Evolutionary conservation across 2,888 invertebrate genomes (phyloP).

Genomic region (Brachypterus glaber): DNA sequence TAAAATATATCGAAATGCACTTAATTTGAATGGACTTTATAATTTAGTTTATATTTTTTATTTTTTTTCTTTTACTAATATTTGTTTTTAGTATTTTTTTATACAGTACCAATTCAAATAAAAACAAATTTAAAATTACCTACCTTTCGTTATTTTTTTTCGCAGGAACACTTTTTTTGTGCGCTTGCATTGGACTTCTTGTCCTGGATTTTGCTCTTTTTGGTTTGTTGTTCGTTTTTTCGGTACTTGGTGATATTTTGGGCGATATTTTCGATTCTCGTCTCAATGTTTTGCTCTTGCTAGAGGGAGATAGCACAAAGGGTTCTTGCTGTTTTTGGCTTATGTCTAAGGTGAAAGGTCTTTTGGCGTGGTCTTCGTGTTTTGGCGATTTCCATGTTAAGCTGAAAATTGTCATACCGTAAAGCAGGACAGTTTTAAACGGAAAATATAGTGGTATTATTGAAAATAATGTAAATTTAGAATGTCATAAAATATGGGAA

Average conservation of each 20-base stretch:
- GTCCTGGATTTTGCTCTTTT: constrained; percentile 37
- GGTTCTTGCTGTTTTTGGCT: constrained; percentile 45
- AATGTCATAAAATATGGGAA: background rate
- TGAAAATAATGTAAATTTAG: background rate
- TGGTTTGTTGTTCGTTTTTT: constrained; percentile 34
- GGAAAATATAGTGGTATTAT: background rate
- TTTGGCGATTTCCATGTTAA: constrained; percentile 43
- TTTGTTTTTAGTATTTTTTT: no score
- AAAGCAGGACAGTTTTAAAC: background rate
- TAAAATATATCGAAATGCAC: no score
- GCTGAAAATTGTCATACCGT: constrained; percentile 17
- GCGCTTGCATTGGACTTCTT: constrained; percentile 36
- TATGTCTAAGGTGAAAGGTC: constrained; percentile 69
- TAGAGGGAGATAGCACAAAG: background rate
- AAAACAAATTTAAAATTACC: no score
- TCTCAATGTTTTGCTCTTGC: constrained; percentile 1
- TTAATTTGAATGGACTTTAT: no score
- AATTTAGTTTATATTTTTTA: no score
- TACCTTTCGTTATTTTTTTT: no score
- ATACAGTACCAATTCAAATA: no score
- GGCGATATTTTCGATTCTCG: constrained; percentile 4
- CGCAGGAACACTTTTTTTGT: constrained; percentile 30
- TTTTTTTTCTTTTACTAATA: no score
- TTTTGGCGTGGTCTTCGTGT: constrained; percentile 44
- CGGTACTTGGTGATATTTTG: constrained; percentile 28